Evolutionary conservation across 2,113 vertebrate species (phyloP).

Genomic region (Ploceus nigricollis): DNA sequence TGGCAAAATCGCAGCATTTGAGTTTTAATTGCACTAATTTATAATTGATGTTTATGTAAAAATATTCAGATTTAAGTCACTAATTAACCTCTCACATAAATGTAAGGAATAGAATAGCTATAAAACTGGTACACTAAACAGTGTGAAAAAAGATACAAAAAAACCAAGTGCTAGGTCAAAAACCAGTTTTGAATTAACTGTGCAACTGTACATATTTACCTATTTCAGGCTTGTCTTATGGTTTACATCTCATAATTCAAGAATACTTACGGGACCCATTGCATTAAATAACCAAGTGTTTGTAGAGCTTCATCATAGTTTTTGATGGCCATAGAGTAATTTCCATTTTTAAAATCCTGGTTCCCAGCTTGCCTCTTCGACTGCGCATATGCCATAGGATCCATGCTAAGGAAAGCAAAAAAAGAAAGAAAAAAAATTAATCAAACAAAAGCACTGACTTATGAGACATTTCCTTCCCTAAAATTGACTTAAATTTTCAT

Average conservation of each 20-base stretch:
- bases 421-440: background rate
- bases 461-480: background rate
- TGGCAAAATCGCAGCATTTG: background rate
- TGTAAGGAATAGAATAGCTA: background rate
- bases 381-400: constrained; percentile 25
- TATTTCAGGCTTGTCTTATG: background rate
- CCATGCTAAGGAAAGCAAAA: constrained; percentile 39
- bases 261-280: constrained; percentile 42
- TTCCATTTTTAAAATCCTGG: constrained; percentile 66
- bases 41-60: background rate
- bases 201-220: background rate
- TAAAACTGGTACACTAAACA: background rate
- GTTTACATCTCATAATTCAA: background rate
- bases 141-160: background rate
- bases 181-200: background rate
- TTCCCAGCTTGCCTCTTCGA: constrained; percentile 62
- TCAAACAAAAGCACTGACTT: background rate
- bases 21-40: background rate
- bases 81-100: background rate
- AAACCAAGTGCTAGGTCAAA: background rate
- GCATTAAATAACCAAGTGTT: background rate
- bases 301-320: constrained; percentile 70
- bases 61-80: background rate
- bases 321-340: constrained; percentile 68
- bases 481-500: background rate